These are phyloP conservation scores for Hippocampus zosterae DNA, from an alignment of 2,113 vertebrate species.

Conservation along the genomic window DNA sequence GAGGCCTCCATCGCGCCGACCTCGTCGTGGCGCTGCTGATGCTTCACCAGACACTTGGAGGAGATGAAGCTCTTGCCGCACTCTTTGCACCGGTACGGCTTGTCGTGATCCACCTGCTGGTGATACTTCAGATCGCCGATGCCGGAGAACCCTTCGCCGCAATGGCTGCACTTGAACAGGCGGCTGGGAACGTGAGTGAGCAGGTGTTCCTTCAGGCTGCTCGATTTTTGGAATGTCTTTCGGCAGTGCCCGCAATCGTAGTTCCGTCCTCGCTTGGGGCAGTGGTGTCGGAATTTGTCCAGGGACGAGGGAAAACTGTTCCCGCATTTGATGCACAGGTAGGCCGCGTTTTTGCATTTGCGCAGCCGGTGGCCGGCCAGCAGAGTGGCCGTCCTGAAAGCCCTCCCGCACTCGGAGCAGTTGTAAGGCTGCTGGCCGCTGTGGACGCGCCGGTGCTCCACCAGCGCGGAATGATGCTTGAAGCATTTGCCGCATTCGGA, in stretches of 20 bases:
- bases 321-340: slow-evolving; percentile 67
- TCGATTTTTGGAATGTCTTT: slow-evolving; percentile 61
- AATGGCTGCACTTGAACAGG: slow-evolving; percentile 69
- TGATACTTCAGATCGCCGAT: slow-evolving; percentile 69
- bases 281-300: slow-evolving; percentile 65
- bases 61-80: slow-evolving; percentile 67
- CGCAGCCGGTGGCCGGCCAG: slow-evolving; percentile 61
- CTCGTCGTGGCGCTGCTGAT: slow-evolving; percentile 60
- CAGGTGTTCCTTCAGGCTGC: slow-evolving; percentile 62
- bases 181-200: slow-evolving; percentile 62
- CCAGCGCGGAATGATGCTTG: slow-evolving; percentile 62
- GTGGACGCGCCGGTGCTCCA: slow-evolving; percentile 65
- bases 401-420: slow-evolving; percentile 67
- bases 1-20: slow-evolving; percentile 23
- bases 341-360: slow-evolving; percentile 67
- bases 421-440: slow-evolving; percentile 65
- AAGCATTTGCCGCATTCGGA: slow-evolving; percentile 63
- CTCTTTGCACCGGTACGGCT: slow-evolving; percentile 62
- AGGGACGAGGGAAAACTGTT: slow-evolving; percentile 63
- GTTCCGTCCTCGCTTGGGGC: slow-evolving; percentile 51
- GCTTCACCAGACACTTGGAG: slow-evolving; percentile 63
- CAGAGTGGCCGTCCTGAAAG: slow-evolving; percentile 62
- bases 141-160: slow-evolving; percentile 62
- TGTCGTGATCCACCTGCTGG: slow-evolving; percentile 66
- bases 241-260: slow-evolving; percentile 58